Evolutionary conservation across 23 tunicate species (phyloP).

Genomic region (Trididemnum clinides): DNA sequence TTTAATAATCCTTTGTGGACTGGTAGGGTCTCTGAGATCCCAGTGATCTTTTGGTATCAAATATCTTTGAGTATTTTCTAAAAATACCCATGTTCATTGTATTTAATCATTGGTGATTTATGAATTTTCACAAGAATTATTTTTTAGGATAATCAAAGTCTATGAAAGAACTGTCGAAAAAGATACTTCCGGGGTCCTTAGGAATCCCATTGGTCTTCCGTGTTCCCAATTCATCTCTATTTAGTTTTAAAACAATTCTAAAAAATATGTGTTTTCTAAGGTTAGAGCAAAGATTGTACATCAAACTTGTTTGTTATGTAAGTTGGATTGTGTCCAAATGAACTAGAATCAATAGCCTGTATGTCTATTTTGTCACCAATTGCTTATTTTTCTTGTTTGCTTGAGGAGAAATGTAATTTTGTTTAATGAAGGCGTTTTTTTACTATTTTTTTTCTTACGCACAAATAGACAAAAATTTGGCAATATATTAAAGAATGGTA

Average conservation of each 20-base stretch:
- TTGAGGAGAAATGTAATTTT: neutral
- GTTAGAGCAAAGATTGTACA: too few species aligned
- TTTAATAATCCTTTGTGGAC: neutral
- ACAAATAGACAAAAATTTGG: neutral
- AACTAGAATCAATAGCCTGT: neutral
- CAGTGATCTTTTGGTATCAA: neutral
- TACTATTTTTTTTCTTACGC: neutral
- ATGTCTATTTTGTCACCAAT: neutral
- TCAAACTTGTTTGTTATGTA: neutral
- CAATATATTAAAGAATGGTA: neutral
- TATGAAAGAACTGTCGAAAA: neutral
- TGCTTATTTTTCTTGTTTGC: neutral
- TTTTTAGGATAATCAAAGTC: neutral
- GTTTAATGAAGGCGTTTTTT: neutral
- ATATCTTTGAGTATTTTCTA: neutral
- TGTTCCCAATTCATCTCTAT: neutral
- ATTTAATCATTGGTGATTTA: neutral
- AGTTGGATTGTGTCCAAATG: neutral
- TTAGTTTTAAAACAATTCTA: neutral
- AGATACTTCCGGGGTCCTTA: neutral
- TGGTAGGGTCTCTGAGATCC: neutral
- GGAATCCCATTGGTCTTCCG: neutral
- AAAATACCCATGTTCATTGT: neutral
- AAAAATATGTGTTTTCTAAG: too few species aligned
- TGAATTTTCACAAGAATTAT: neutral